Evolutionary conservation across 2,113 vertebrate genomes (phyloP), one percentile per base, ranked within the genome.

Genomic region (Tor tambroides): DNA sequence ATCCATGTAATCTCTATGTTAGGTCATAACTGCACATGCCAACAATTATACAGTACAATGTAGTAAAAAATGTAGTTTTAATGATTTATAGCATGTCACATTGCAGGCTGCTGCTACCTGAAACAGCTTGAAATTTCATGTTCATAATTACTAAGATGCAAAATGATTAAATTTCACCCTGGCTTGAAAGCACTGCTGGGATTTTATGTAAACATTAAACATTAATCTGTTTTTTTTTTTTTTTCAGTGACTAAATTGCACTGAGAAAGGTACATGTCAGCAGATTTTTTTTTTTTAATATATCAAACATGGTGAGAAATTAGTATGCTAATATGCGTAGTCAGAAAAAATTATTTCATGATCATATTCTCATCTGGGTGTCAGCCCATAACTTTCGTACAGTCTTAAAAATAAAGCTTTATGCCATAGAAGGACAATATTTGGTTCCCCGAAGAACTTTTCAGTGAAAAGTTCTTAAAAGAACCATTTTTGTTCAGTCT

Each of bases 171-270:
- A 21, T 23, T 41, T 41, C 5, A 1, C 71, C 21, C 21, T 74
- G 9, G 0, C 4, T 72, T 72, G 21, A 41, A 72, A 74, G 10
- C 32, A n/a, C 71, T 43, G 35, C 21, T n/a, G 10, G 71, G 11
- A 41, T 74, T n/a, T n/a, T n/a, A n/a, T 74, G 38, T 74, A 74
- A 74, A 74, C 71, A 43, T 74, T 43, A 74, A 74, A 74, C 71
- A 41, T 41, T 41, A 2, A 74, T 41, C 0, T 2, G 0, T 56
- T 21, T 43, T 43, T 46, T 23, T 23, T 43, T 43, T 46, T 23
- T 23, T 2, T 21, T 56, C 49, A 51, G 49, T 51, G 32, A 5
- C 71, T 14, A 10, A 41, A 41, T 74, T 74, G 8, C 35, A 41
- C 19, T 72, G 32, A 72, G 69, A 56, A n/a, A 43, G 11, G 46